These are phyloP conservation scores for Podilymbus podiceps DNA, from an alignment of 2,113 vertebrate species.

Conservation along the genomic window DNA sequence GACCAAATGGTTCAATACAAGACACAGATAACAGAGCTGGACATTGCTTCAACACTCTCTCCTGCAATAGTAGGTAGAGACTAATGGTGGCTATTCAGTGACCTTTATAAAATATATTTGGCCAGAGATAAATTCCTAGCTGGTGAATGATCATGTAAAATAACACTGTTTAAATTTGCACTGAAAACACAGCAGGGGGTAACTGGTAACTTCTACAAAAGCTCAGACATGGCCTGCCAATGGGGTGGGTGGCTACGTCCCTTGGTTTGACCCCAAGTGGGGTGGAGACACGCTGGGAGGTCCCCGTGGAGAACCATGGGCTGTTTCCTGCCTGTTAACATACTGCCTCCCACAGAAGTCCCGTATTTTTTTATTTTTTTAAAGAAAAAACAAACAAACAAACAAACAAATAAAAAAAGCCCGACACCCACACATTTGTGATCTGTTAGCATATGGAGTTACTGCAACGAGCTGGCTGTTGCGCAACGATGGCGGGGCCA, in stretches of 20 bases:
- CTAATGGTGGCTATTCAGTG: neutral
- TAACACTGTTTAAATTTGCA: neutral
- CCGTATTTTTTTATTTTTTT: neutral
- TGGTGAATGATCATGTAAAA: neutral
- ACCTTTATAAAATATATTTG: neutral
- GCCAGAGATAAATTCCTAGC: neutral
- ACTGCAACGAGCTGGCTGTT: fast-evolving
- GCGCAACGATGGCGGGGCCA: fast-evolving
- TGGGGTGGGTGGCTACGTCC: fast-evolving
- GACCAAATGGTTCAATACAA: neutral
- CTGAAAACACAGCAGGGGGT: neutral
- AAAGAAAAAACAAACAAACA: fast-evolving
- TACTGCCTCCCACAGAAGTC: fast-evolving
- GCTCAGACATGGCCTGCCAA: neutral
- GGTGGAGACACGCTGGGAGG: neutral
- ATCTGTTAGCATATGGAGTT: fast-evolving
- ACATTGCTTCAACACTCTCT: neutral
- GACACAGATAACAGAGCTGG: neutral
- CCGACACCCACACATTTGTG: neutral
- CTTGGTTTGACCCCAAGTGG: fast-evolving
- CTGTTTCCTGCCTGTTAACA: neutral
- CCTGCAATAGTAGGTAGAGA: neutral
- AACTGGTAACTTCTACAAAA: neutral
- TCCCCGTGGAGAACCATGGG: fast-evolving
- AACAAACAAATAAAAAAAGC: too few relatives aligned